Base-by-base conservation (phyloP, 2,888 invertebrate species). In the Euspilapteryx auroguttella region DNA sequence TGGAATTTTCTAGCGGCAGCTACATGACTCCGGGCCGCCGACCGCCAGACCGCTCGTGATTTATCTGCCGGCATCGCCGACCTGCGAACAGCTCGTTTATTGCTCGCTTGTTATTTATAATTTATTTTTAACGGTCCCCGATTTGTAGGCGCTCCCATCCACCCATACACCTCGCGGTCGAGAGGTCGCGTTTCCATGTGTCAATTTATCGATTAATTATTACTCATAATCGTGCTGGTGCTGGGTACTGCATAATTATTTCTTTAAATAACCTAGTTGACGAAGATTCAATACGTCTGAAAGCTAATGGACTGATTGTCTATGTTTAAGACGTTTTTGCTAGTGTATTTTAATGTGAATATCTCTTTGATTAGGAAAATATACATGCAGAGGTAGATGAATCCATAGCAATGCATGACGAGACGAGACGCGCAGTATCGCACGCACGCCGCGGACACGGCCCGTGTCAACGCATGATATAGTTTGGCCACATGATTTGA, bases 61-160 rank as follows among this genome's bases (percentile, higher is more conserved):
- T 69, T 73, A 73, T 73, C 71, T 58, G 58, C 49, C 51, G 47
- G 63, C 64, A 71, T 69, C 71, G 62, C 49, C 55, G 54, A 68
- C 68, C 66, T 57, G 73, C 66, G 62, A 73, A 73, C 69, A 63
- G 59, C 57, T 54, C 62, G 68, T 61, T 68, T 69, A 68, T 66
- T 63, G 65, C 58, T 55, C 50, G 61, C 62, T 75, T 69, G 71
- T 75, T 73, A 75, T 68, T 71, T 73, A 68, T 73, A 71, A 73
- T 73, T 71, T 75, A 71, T 69, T 73, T 75, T 73, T 75, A 71
- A 71, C 66, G 63, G 68, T 61, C 58, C 52, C 58, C 55, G 61
- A 69, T 71, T 69, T 62, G 64, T 68, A 57, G 54, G 47, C 49
- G 40, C 39, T 36, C 35, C 23, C 25, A 27, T 14, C 20, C 27